Evolutionary conservation across 2,113 vertebrate species (phyloP).

Genomic region (Ptyas mucosa): DNA sequence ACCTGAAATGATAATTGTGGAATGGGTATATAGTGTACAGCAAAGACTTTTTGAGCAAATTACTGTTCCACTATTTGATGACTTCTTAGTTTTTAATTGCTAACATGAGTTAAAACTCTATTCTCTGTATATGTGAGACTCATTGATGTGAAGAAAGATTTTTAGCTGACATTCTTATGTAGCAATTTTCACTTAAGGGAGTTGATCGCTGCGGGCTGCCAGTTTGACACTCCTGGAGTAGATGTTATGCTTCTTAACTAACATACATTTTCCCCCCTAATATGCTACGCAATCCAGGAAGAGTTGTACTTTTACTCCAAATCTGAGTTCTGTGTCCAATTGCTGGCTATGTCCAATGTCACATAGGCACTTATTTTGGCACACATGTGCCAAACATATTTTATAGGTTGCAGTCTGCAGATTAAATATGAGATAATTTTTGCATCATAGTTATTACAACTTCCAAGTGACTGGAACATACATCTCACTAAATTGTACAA

Average conservation of each 20-base stretch:
- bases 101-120: not conserved
- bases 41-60: not conserved
- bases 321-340: not conserved
- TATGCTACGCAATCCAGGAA: not conserved
- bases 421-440: not conserved
- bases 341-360: not conserved
- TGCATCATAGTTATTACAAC: not conserved
- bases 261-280: not conserved
- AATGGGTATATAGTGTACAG: not conserved
- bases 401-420: not conserved
- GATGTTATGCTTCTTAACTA: not conserved
- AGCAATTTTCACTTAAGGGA: not conserved
- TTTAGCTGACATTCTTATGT: not conserved
- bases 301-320: not conserved
- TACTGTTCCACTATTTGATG: no score
- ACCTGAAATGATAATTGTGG: not conserved
- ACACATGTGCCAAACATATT: not conserved
- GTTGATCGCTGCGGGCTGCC: not conserved
- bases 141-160: not conserved
- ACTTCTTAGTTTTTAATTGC: not conserved
- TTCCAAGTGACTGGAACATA: not conserved
- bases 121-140: not conserved
- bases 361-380: not conserved
- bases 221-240: not conserved
- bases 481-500: not conserved